Evolutionary conservation across 2,888 invertebrate species (phyloP).

Genomic region (Harpalus rufipes): DNA sequence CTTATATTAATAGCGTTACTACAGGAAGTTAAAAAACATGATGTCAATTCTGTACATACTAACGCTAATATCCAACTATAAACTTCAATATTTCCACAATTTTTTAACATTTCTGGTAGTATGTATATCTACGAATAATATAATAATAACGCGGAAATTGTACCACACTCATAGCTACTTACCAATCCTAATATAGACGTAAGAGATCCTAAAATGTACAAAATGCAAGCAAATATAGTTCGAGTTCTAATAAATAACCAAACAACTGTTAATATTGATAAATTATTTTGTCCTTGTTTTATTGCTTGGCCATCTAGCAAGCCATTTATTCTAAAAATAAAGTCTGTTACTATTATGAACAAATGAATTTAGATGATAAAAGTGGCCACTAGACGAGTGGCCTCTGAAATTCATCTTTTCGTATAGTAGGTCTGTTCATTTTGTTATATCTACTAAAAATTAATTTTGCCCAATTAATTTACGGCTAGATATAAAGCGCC

Average conservation of each 20-base stretch:
- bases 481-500: too few relatives aligned
- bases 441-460: too few relatives aligned
- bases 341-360: not conserved
- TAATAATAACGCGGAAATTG: not conserved
- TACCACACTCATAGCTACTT: too few relatives aligned
- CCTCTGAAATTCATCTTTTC: too few relatives aligned
- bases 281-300: constrained; percentile 50
- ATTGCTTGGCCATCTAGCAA: constrained; percentile 53
- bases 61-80: constrained; percentile 37
- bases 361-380: too few relatives aligned
- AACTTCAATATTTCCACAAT: not conserved
- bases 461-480: too few relatives aligned
- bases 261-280: constrained; percentile 49
- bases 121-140: constrained; percentile 41
- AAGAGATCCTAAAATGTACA: constrained; percentile 48
- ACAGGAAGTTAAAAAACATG: constrained; percentile 71
- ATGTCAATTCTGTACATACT: constrained; percentile 69
- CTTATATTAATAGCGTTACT: constrained; percentile 72
- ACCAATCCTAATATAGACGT: constrained; percentile 56
- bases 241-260: constrained; percentile 61
- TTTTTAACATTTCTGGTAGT: constrained; percentile 36
- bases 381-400: too few relatives aligned
- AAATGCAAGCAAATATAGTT: constrained; percentile 57
- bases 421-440: too few relatives aligned
- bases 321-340: constrained; percentile 54